These are phyloP conservation scores for Pachyseris speciosa DNA, from an alignment of 64 coral and sea anemone genomes.

Conservation along the genomic window DNA sequence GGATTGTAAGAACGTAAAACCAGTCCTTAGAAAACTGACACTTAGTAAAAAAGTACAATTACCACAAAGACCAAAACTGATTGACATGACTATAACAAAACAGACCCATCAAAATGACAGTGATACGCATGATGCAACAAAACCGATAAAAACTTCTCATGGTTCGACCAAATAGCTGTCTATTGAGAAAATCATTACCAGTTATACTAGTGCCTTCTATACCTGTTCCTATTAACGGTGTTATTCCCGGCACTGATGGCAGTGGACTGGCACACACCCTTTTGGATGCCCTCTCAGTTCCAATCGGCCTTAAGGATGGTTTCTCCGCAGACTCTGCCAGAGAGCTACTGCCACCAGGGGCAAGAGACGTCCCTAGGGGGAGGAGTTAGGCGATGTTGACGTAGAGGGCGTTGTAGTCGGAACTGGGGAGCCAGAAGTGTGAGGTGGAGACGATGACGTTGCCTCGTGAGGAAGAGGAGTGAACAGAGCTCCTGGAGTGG, in stretches of 20 bases:
- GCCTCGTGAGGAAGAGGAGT: slow-evolving; percentile 84
- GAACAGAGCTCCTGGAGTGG: slow-evolving; percentile 89
- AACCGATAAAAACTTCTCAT: neutral
- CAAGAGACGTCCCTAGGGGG: slow-evolving; percentile 82
- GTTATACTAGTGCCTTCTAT: neutral
- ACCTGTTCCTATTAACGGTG: slow-evolving; percentile 86
- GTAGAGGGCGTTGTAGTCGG: slow-evolving; percentile 81
- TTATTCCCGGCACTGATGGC: slow-evolving; percentile 87
- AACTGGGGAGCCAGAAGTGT: slow-evolving; percentile 84
- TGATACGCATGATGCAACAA: too few species aligned
- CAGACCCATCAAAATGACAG: too few species aligned
- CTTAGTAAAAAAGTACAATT: too few species aligned
- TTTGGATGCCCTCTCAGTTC: slow-evolving; percentile 91
- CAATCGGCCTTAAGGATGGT: slow-evolving; percentile 88
- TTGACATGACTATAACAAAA: too few species aligned
- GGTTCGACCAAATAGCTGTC: neutral
- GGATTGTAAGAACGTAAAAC: too few species aligned
- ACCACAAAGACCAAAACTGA: too few species aligned
- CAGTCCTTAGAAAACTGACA: too few species aligned
- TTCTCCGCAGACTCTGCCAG: slow-evolving; percentile 62
- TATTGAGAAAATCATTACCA: neutral
- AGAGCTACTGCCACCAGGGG: slow-evolving; percentile 68
- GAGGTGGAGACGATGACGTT: slow-evolving; percentile 74
- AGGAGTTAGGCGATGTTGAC: slow-evolving; percentile 80
- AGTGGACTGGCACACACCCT: slow-evolving; percentile 87